Evolutionary conservation across 1,140 invertebrate species (phyloP).

Genomic region (Drosophila saltans): DNA sequence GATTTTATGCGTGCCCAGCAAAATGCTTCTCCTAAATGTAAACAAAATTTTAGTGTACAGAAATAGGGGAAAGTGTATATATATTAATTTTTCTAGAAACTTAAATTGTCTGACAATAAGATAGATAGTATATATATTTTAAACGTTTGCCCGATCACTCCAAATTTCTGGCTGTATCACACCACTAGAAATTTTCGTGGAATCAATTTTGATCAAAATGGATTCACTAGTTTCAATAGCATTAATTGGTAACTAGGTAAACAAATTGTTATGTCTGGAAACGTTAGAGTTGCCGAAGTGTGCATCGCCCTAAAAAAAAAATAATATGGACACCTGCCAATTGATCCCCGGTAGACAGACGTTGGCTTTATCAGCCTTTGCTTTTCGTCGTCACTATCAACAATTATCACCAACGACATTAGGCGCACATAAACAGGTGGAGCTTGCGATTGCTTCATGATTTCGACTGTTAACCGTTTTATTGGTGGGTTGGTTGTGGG

Average conservation of each 20-base stretch:
- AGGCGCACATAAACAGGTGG: constrained; percentile 60
- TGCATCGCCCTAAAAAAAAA: no score
- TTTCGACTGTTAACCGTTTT: constrained; percentile 58
- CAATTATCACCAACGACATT: constrained; percentile 66
- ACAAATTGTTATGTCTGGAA: no score
- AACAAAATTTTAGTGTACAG: constrained; percentile 42
- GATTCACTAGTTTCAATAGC: no score
- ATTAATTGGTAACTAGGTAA: no score
- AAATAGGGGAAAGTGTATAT: not conserved
- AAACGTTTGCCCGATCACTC: no score
- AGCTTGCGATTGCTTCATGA: constrained; percentile 24
- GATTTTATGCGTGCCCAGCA: constrained; percentile 68
- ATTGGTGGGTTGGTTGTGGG: not conserved
- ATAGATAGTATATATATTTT: no score
- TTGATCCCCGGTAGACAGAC: constrained; percentile 34
- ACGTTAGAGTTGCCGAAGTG: no score
- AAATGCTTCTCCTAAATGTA: constrained; percentile 57
- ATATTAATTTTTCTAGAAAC: no score
- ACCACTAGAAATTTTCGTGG: no score
- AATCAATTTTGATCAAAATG: no score
- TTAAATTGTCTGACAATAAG: no score
- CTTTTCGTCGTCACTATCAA: constrained; percentile 53
- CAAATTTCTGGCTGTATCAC: no score
- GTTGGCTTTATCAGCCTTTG: constrained; percentile 57
- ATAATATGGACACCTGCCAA: constrained; percentile 40